Base-by-base conservation (phyloP, 2,888 invertebrate genomes). In the Cremastobaeus sp. region DNA sequence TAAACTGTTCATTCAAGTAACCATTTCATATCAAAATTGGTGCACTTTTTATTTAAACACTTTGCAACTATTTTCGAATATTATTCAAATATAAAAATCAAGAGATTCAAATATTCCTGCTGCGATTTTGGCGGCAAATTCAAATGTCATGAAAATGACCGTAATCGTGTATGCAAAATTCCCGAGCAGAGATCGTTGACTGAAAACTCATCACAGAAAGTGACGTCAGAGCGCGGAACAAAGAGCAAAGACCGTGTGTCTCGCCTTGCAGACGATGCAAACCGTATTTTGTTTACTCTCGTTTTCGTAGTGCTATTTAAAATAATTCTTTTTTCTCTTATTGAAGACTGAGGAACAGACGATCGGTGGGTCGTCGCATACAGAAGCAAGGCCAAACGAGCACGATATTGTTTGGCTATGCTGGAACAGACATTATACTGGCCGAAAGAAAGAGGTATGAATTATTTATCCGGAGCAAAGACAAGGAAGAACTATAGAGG, bases 381-480 rank as follows among this genome's bases (percentile, higher is more conserved):
- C 43, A 48, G 41, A 64, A 43, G 50, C 59, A 72, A 72, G 59
- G 65, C 52, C 59, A 55, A 43, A 59, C 28, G 65, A 65, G 50
- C 60, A 41, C 59, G 65, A 60, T 72, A 60, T 73, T 73, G 48
- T 73, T 66, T 28, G 25, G 54, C 43, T 39, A 54, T 30, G 62
- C 35, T 66, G 34, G 45, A 72, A 59, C 65, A 60, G 66, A 35
- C 66, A 60, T 66, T 60, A 72, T 60, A 60, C 64, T 48, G 54
- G 41, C 66, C 60, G 54, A 60, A 66, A 66, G 54, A 72, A 66
- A 72, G 66, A 37, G 50, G 35, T 48, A 72, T 72, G 60, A 72
- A 72, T 72, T 60, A 72, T 72, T 72, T 72, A 72, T 66, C 55
- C 54, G 54, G 72, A 60, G 39, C 59, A 41, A 45, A 65, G 57